A percentile compares a stretch with the other conserved stretches of the same genome.
Conservation (phyloP, 1,140 invertebrate genomes). For the Apis laboriosa region DNA sequence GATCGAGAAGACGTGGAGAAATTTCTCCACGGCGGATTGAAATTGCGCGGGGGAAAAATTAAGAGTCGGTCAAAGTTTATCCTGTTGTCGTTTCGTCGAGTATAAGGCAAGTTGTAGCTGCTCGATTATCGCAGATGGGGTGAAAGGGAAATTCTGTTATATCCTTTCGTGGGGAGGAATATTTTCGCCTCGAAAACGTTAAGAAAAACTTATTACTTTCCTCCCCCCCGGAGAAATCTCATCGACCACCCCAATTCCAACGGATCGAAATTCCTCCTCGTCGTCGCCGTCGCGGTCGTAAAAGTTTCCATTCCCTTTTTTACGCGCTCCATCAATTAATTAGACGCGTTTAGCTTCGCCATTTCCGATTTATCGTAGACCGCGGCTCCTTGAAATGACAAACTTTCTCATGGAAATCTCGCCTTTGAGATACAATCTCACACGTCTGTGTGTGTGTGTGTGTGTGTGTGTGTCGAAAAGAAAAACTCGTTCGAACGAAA, state of each 20-base stretch:
- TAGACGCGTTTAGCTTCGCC: conserved; percentile 53
- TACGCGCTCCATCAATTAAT: conserved; percentile 52
- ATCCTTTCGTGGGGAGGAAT: no score
- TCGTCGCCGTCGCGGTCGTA: background rate
- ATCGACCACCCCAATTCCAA: conserved; percentile 29
- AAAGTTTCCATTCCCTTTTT: conserved; percentile 49
- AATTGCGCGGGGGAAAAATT: no score
- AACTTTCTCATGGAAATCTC: conserved; percentile 37
- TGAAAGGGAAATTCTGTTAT: no score
- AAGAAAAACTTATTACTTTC: background rate
- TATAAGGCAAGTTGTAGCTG: no score
- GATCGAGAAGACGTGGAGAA: conserved; percentile 1
- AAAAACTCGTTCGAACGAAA: background rate
- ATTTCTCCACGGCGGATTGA: background rate
- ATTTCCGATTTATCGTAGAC: conserved; percentile 40
- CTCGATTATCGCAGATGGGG: no score
- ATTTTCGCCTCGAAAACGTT: background rate
- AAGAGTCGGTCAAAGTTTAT: no score
- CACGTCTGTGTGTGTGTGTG: background rate
- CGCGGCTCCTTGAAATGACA: background rate
- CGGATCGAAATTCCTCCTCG: conserved; percentile 28
- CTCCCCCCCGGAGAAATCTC: conserved; percentile 27
- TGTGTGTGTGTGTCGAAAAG: background rate
- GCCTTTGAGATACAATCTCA: conserved; percentile 36
- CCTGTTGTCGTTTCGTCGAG: no score